These are phyloP conservation scores for Phasia obesa DNA, from an alignment of 2,888 invertebrate species.

Conservation along the genomic window DNA sequence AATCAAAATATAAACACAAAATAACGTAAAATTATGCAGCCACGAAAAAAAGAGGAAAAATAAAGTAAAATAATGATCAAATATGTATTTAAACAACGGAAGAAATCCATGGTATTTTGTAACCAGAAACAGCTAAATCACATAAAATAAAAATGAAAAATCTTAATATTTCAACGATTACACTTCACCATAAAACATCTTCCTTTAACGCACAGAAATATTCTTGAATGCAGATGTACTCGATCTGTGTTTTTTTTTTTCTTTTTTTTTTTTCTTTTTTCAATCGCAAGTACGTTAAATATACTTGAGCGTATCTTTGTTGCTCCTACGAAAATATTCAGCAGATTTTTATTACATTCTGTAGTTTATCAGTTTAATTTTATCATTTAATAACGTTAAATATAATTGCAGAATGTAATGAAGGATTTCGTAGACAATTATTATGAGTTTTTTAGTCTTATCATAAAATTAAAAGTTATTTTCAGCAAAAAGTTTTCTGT, in stretches of 20 bases:
- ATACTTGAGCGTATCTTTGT: constrained; percentile 1
- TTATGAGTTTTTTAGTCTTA: constrained; percentile 46
- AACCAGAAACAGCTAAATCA: constrained; percentile 35
- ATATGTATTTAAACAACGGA: constrained; percentile 47
- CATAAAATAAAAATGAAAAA: constrained; percentile 35
- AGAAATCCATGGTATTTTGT: constrained; percentile 63
- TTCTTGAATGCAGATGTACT: constrained; percentile 53
- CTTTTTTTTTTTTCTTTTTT: neutral
- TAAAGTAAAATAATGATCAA: constrained; percentile 23
- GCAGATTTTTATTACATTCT: constrained; percentile 34
- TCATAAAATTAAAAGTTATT: constrained; percentile 37
- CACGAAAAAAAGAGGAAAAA: constrained; percentile 26
- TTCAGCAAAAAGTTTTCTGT: neutral
- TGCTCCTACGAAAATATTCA: constrained; percentile 11
- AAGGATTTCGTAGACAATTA: constrained; percentile 68
- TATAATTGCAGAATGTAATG: constrained; percentile 63
- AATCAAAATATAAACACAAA: constrained; percentile 20
- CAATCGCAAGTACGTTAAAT: constrained; percentile 3
- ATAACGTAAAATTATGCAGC: constrained; percentile 51
- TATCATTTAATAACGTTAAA: constrained; percentile 69
- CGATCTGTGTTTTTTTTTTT: constrained; percentile 16
- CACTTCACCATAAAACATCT: constrained; percentile 2
- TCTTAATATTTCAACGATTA: constrained; percentile 64
- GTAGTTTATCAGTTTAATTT: constrained; percentile 68
- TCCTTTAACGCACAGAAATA: neutral